Conservation (phyloP, 2,113 vertebrate genomes). For the Hypocryptadius cinnamomeus region DNA sequence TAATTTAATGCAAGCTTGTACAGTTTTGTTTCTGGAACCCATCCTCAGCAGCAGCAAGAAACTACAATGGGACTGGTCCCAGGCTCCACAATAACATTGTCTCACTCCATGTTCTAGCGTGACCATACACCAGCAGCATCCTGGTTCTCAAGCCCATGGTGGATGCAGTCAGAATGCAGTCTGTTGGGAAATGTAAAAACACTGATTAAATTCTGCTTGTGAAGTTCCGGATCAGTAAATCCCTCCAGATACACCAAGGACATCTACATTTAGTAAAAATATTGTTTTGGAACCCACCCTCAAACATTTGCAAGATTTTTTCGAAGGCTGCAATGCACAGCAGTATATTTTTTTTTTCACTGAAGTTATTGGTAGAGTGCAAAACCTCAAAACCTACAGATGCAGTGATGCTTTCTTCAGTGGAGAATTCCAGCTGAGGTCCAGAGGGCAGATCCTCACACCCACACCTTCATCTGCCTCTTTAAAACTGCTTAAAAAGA, state of each 20-base stretch:
- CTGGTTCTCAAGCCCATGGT: background rate
- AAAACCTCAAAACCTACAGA: constrained; percentile 6
- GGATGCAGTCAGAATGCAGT: background rate
- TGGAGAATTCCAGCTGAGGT: background rate
- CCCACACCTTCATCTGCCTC: constrained; percentile 44
- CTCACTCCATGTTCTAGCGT: background rate
- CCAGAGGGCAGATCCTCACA: background rate
- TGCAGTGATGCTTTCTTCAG: background rate
- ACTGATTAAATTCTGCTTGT: background rate
- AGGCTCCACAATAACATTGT: background rate
- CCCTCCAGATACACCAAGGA: background rate
- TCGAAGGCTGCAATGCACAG: background rate
- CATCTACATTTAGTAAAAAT: background rate
- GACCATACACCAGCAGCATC: background rate
- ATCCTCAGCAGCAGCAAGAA: background rate
- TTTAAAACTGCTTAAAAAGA: constrained; percentile 67
- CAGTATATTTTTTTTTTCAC: background rate
- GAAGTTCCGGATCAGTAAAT: background rate
- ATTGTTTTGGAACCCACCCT: background rate
- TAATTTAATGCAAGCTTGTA: constrained; percentile 22
- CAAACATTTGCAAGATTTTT: background rate
- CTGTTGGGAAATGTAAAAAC: background rate
- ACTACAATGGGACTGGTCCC: background rate
- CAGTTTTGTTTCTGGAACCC: constrained; percentile 21
- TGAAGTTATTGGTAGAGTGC: background rate